Evolutionary conservation across 2,888 invertebrate species (phyloP), one percentile per base, ranked within the genome.

Genomic region (Pandemis heparana): DNA sequence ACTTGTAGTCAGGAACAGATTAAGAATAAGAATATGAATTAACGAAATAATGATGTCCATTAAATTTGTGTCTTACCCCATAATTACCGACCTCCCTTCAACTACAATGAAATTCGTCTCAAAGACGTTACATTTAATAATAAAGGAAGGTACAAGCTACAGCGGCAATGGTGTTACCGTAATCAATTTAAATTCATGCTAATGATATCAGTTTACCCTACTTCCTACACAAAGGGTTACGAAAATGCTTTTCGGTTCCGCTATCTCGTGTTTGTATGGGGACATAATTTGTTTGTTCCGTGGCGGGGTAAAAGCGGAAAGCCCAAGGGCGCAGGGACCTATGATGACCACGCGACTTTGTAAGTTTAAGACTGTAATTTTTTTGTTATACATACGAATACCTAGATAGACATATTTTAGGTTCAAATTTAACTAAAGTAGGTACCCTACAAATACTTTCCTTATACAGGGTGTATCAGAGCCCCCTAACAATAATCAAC

Each of bases 141-240:
- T 41, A 66, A 71, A 66, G 66, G 66, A 71, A 66, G 66, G 61
- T 67, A 61, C 59, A 53, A 65, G 66, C 71, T 51, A 66, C 61
- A 61, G 39, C 38, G 38, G 12, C 62, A 62, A 61, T 62, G 32
- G 53, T 48, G 43, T 71, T 71, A 67, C 71, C 71, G 61, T 71
- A 71, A 71, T 71, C 71, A 66, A 66, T 71, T 71, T 66, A 71
- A 71, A 71, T 66, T 71, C 71, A 71, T 66, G 41, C 71, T 67
- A 71, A 71, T 61, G 71, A 67, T 61, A 66, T 65, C 65, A 65
- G 65, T 38, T 71, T 51, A 60, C 48, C 41, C 60, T 53, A 53
- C 32, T 46, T 60, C 46, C 59, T 41, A 62, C 43, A 61, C 71
- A 71, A 71, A 71, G 66, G 71, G 61, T 53, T 43, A 48, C 39